Percentiles rank a stretch among this genome's conserved stretches.
phyloP scores from a whole-genome alignment of 2,113 vertebrate genomes.

The Charadrius vociferus region DNA sequence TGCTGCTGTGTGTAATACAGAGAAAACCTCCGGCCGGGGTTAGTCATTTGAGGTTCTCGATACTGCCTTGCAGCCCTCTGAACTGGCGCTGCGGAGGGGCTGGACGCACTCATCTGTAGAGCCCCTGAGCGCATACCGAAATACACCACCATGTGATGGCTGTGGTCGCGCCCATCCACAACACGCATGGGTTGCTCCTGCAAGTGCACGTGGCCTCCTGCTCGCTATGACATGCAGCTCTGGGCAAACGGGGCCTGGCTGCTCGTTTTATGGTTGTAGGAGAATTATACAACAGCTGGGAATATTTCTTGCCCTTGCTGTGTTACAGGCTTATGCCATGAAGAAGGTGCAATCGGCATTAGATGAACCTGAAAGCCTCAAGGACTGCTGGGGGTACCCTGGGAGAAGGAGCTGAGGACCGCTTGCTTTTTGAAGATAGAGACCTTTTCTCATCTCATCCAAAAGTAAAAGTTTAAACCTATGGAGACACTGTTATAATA shows the following conservation, averaged over 20 bases:
- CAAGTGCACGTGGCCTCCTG: background rate
- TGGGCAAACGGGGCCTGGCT: accelerated
- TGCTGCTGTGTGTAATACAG: background rate
- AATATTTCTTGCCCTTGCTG: background rate
- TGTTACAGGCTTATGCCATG: background rate
- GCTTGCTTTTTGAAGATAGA: background rate
- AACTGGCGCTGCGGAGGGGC: accelerated
- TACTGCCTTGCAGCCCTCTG: background rate
- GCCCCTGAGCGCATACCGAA: accelerated
- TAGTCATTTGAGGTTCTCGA: constrained; percentile 14
- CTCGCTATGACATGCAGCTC: accelerated
- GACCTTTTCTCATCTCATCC: background rate
- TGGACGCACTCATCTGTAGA: background rate
- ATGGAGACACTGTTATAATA: background rate
- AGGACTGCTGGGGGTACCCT: background rate
- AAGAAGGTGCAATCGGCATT: accelerated
- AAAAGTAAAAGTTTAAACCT: background rate
- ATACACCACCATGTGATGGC: accelerated
- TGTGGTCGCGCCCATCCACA: accelerated
- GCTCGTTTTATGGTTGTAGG: background rate
- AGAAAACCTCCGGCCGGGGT: background rate
- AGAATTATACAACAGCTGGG: background rate
- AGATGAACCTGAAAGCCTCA: background rate
- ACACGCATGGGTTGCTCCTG: background rate
- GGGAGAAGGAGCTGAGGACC: background rate